Base-by-base conservation (phyloP, 1,140 invertebrate species). In the Radopholus similis region DNA sequence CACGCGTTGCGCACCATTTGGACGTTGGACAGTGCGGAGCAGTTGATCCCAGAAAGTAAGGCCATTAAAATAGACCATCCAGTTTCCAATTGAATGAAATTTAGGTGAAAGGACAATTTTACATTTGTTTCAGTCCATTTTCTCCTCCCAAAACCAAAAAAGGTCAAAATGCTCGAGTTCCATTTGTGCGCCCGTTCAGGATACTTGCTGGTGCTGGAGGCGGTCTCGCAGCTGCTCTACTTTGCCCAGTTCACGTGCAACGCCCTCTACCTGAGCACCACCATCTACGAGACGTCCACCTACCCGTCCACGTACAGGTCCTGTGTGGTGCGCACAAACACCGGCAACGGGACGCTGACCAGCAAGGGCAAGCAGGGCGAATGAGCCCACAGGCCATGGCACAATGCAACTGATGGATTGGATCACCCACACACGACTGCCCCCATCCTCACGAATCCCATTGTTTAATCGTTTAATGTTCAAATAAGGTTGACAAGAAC, bases 311-410 rank as follows among this genome's bases (percentile, higher is more conserved):
- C 38, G 11, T 42, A 42, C 38, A 42, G n/a, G n/a, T n/a, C n/a
- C n/a, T n/a, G n/a, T n/a, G n/a, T n/a, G n/a, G n/a, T n/a, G n/a
- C n/a, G n/a, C n/a, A n/a, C n/a, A n/a, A n/a, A n/a, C n/a, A n/a
- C 40, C 40, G 21, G 40, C 40, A 42, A 42, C 40, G 87, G 97
- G 97, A 80, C 92, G 92, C 40, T 42, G 15, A 15, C 40, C 40
- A 42, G 40, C 40, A n/a, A 42, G 21, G 40, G 21, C 40, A n/a
- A 15, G 21, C 40, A n/a, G 40, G 15, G 40, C 40, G 40, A 15
- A 15, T 15, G 40, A 15, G 40, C n/a, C n/a, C 15, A 42, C n/a
- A 15, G 40, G 15, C n/a, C 15, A 15, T 15, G 21, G 21, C 40
- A n/a, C 40, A n/a, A 15, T 42, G 40, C 15, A 42, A 42, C 15